phyloP scores from a whole-genome alignment of 92 coral and sea anemone species.

The Heteractis magnifica region DNA sequence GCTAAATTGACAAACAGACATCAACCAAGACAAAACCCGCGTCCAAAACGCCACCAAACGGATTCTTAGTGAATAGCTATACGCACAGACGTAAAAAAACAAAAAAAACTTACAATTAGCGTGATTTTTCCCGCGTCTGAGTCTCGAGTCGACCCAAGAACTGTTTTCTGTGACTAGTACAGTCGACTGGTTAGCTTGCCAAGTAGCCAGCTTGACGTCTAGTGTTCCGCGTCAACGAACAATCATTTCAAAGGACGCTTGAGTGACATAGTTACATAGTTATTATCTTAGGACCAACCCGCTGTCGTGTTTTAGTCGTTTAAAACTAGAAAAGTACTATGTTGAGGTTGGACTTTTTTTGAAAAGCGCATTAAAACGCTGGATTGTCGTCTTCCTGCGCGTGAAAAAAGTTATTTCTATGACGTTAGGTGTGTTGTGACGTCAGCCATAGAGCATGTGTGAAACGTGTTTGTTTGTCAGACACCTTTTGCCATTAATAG shows the following conservation, averaged over 20 bases:
- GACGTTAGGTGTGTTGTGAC: not conserved
- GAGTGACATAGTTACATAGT: not conserved
- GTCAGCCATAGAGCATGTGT: not conserved
- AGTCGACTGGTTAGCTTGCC: not conserved
- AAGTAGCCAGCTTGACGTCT: not conserved
- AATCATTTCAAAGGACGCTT: not conserved
- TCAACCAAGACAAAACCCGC: not conserved
- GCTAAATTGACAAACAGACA: not conserved
- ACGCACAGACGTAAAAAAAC: not conserved
- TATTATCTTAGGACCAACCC: not conserved
- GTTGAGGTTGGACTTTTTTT: too few species aligned
- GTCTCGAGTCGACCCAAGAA: not conserved
- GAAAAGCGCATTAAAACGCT: too few species aligned
- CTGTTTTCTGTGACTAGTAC: not conserved
- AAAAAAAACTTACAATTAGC: not conserved
- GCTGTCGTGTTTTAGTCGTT: not conserved
- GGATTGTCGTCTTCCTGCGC: too few species aligned
- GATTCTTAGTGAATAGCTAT: not conserved
- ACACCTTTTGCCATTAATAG: not conserved
- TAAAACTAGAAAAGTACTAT: too few species aligned
- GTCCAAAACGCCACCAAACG: not conserved
- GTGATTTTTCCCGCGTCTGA: constrained; percentile 6
- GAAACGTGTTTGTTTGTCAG: not conserved
- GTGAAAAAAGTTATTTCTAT: too few species aligned
- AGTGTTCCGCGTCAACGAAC: not conserved